A percentile compares a stretch with the other conserved stretches of the same genome.
Conservation (phyloP, 2,113 vertebrate genomes). For the Spilogale gracilis region DNA sequence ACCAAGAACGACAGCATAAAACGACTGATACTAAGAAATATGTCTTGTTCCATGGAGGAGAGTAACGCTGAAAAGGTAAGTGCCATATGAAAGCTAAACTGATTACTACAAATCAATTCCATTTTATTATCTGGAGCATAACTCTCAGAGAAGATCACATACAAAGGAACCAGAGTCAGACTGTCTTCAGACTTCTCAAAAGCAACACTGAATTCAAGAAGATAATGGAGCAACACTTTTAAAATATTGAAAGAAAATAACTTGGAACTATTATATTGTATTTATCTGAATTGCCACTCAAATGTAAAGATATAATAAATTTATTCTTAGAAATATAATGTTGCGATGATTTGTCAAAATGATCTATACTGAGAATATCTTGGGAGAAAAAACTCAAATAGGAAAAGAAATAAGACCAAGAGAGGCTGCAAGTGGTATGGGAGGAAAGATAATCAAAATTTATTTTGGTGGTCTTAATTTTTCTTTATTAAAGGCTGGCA, state of each 20-base stretch:
- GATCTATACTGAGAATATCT: neutral
- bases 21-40: neutral
- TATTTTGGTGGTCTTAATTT: neutral
- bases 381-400: constrained; percentile 1
- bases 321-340: neutral
- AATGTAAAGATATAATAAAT: constrained; percentile 5
- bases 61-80: neutral
- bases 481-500: neutral
- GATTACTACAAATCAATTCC: neutral
- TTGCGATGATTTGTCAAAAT: neutral
- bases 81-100: neutral
- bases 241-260: neutral
- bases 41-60: neutral
- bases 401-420: neutral
- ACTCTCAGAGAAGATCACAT: neutral
- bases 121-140: neutral
- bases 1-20: neutral
- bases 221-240: neutral
- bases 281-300: constrained; percentile 15
- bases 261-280: neutral
- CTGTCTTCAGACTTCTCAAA: neutral
- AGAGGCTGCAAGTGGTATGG: neutral
- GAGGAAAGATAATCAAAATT: neutral
- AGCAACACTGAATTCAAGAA: neutral
- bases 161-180: neutral